Evolutionary conservation across 2,113 vertebrate species (phyloP), one percentile per base, ranked within the genome.

Genomic region (Butorides virescens): DNA sequence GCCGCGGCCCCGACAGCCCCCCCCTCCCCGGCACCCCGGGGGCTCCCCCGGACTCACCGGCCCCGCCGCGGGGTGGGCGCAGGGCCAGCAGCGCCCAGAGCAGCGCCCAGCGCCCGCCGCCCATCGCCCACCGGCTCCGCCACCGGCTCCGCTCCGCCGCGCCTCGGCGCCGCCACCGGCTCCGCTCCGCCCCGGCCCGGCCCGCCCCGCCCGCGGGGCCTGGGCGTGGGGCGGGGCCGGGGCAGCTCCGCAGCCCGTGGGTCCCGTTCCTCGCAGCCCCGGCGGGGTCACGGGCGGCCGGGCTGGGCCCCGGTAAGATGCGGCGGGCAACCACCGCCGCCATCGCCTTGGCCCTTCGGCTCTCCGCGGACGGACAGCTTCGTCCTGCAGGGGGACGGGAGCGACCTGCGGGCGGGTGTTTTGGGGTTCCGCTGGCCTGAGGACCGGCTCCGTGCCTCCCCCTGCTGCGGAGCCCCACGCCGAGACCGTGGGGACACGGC

Each of bases 41-140:
- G 16, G 16, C 20, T 16, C 50, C 30, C 13, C 2, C 13, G 10
- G 12, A 94, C 86, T 94, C 86, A 94, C 92, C 88, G 44, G 92
- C 32, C n/a, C 15, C 65, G 47, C 50, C 73, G 37, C 49, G 65
- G 74, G 47, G 34, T 2, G 62, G 46, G 42, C 66, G 56, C 46
- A 89, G 47, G 10, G 86, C 66, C 49, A 95, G 87, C 72, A 95
- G 82, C 55, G 77, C 82, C 61, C 86, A 90, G 19, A 95, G 82
- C 82, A 90, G 87, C 66, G 86, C 82, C 39, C 86, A 86, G 3
- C 71, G 56, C 89, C 74, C 68, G 12, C 29, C 18, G 30, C 68
- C 73, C 93, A 94, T 94, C 55, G 74, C 67, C 39, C 39, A 39
- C 39, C 39, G 39, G 39, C 39, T 39, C 88, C 71, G 47, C 27